phyloP scores from a whole-genome alignment of 64 coral and sea anemone species.

The Montipora capricornis region DNA sequence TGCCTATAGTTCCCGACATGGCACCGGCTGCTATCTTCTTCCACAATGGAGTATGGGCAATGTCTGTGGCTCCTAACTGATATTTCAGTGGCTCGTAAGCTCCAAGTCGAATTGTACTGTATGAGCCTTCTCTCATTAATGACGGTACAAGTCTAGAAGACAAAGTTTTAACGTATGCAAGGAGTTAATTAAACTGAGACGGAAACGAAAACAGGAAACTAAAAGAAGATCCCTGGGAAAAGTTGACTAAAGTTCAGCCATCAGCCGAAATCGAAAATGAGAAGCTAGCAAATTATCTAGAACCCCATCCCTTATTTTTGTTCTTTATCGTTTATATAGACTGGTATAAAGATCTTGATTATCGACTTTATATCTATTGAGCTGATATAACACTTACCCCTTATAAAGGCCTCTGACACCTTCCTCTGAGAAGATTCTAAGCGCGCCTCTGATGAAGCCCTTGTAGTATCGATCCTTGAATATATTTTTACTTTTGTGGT shows the following conservation, averaged over 20 bases:
- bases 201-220: no score
- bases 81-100: constrained; percentile 95
- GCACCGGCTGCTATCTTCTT: constrained; percentile 93
- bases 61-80: constrained; percentile 81
- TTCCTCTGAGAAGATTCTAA: constrained; percentile 87
- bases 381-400: constrained; percentile 68
- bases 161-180: neutral
- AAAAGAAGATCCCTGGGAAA: neutral
- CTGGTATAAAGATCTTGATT: no score
- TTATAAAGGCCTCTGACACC: constrained; percentile 92
- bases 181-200: no score
- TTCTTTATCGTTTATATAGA: no score
- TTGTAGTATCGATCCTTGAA: constrained; percentile 89
- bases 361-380: neutral
- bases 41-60: constrained; percentile 87
- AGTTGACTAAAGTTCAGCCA: no score
- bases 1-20: constrained; percentile 88
- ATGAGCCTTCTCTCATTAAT: constrained; percentile 87
- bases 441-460: constrained; percentile 65
- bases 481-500: constrained; percentile 72
- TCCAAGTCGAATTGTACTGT: constrained; percentile 95
- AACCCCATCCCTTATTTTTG: no score
- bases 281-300: no score
- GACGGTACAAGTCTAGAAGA: constrained; percentile 81
- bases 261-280: no score